Percentiles rank a stretch among this genome's conserved stretches.
Evolutionary conservation across 2,113 vertebrate genomes (phyloP).

Genomic region (Oxygymnocypris stewartii): DNA sequence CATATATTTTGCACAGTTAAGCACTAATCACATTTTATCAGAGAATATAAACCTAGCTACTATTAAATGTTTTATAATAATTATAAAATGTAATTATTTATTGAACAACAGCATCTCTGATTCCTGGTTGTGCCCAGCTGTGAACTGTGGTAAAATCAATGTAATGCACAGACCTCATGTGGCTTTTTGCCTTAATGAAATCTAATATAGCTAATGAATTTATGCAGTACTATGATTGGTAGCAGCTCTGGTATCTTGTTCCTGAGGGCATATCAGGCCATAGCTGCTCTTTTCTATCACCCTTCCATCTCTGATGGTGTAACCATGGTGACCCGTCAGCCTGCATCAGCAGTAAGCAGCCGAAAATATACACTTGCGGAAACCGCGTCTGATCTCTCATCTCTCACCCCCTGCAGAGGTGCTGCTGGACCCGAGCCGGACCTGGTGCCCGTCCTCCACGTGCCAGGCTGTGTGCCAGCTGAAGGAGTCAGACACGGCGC

Average conservation of each 20-base stretch:
- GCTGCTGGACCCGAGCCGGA: slow-evolving; percentile 94
- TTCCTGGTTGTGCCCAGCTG: background rate
- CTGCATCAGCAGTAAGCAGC: background rate
- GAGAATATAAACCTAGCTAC: background rate
- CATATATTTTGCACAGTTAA: background rate
- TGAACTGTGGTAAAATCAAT: background rate
- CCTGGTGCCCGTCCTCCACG: slow-evolving; percentile 94
- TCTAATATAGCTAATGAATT: background rate
- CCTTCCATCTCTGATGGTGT: slow-evolving; percentile 12
- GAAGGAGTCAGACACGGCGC: slow-evolving; percentile 83
- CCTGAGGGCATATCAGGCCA: slow-evolving; percentile 7
- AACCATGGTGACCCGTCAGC: slow-evolving; percentile 33
- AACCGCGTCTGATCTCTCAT: background rate
- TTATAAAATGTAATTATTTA: background rate
- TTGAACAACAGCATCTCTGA: background rate
- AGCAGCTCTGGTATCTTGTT: background rate
- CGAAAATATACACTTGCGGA: slow-evolving; percentile 9
- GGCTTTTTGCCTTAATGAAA: slow-evolving; percentile 13
- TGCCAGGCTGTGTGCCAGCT: slow-evolving; percentile 97
- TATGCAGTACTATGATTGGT: background rate
- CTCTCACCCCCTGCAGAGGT: slow-evolving; percentile 78
- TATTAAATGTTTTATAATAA: background rate
- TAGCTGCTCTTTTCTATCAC: background rate
- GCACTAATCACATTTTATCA: background rate
- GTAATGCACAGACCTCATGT: background rate